Base-by-base conservation (phyloP, 2,888 invertebrate genomes). In the Trissoscelio sp. region DNA sequence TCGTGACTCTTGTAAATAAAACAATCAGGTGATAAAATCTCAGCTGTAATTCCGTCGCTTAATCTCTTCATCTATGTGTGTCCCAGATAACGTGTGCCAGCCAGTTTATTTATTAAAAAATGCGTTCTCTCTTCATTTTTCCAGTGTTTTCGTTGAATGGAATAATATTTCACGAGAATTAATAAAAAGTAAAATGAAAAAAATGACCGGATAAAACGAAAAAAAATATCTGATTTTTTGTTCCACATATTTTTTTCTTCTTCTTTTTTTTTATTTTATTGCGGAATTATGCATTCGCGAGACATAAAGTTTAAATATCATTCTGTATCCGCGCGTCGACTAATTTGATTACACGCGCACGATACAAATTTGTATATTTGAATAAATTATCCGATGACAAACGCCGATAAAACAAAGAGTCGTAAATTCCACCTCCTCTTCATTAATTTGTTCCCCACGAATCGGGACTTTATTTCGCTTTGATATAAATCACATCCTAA, bases 1-100 rank as follows among this genome's bases (percentile, higher is more conserved):
- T 67, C 67, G 67, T 67, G 67, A 67, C 42, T 67, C 16, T 9
- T 28, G 53, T 39, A 42, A 67, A 53, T 67, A 53, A 67, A 67
- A 67, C 51, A 46, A 53, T 53, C 42, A 28, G 18, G 14, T 9
- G 67, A 67, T 67, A 39, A 67, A 67, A 67, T 67, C 67, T 67
- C 28, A 11, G 9, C 28, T 4, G 60, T 42, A 53, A 67, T 67
- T 24, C 18, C 42, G 42, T 39, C 53, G 67, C 5, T 18, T 67
- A 67, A 67, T 67, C 53, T 53, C 53, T 53, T 42, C 42, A 67
- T 67, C 53, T 64, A 18, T 18, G 9, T 24, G 42, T 58, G 39
- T 42, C 14, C 22, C 12, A 42, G 58, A 55, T 55, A 55, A 55
- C 55, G 37, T 11, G 62, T 18, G n/a, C n/a, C n/a, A n/a, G n/a